A percentile compares a stretch with the other conserved stretches of the same genome.
Conservation (phyloP, 1,140 invertebrate genomes). For the Pollicipes pollicipes region DNA sequence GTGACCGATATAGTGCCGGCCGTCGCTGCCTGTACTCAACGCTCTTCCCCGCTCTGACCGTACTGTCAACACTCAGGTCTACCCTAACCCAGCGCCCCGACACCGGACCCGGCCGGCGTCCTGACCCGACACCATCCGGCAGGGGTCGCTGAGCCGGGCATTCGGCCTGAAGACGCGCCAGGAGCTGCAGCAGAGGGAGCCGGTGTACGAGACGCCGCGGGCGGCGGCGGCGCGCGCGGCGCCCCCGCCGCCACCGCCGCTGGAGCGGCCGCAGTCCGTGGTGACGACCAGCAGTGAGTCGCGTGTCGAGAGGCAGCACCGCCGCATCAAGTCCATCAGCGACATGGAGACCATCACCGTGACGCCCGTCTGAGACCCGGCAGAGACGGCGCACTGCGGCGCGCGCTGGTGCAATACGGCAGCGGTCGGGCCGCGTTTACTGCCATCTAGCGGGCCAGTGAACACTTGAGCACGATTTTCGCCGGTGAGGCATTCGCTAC, state of each 20-base stretch:
- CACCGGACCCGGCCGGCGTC: too few species aligned
- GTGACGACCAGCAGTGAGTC: conserved; percentile 6
- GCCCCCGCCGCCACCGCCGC: neutral
- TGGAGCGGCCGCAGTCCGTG: conserved; percentile 6
- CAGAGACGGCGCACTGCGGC: too few species aligned
- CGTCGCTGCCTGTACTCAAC: neutral
- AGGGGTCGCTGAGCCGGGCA: conserved; percentile 57
- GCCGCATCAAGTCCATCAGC: conserved; percentile 49
- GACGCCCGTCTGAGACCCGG: conserved; percentile 19
- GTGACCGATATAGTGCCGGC: too few species aligned
- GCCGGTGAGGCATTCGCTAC: too few species aligned
- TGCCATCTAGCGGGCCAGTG: too few species aligned
- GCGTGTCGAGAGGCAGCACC: conserved; percentile 31
- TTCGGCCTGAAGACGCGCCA: conserved; percentile 39
- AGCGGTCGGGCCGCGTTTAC: too few species aligned
- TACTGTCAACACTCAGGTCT: too few species aligned
- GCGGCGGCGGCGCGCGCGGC: neutral
- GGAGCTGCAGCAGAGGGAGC: conserved; percentile 14
- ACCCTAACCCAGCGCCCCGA: too few species aligned
- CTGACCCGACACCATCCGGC: conserved; percentile 22
- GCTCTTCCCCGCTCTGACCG: neutral
- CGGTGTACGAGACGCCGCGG: conserved; percentile 9
- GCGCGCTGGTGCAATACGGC: too few species aligned
- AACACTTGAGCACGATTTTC: too few species aligned
- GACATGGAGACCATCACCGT: conserved; percentile 38